phyloP scores from a whole-genome alignment of 2,113 vertebrate genomes.

The Tetrao urogallus region DNA sequence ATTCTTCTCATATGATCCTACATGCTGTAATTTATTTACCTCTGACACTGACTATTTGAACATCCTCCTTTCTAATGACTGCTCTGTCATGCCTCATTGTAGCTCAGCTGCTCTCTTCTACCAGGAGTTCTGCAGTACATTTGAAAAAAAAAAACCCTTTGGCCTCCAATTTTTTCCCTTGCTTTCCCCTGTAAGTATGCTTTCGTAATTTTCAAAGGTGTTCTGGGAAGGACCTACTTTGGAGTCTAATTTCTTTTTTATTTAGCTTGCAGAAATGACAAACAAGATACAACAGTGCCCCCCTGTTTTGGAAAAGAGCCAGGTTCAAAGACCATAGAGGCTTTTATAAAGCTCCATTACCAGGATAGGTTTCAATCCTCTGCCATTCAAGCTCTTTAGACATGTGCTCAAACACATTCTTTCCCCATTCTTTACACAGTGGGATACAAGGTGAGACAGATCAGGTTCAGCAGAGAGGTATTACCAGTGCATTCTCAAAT shows the following conservation, averaged over 20 bases:
- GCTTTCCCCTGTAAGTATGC: not conserved
- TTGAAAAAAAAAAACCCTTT: not conserved
- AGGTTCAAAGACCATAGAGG: not conserved
- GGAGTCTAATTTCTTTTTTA: slow-evolving; percentile 4
- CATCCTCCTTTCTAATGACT: not conserved
- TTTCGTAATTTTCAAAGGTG: slow-evolving; percentile 22
- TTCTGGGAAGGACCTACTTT: not conserved
- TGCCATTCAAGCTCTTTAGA: slow-evolving; percentile 3
- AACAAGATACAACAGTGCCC: not conserved
- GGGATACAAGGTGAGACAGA: slow-evolving; percentile 5
- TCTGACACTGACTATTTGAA: slow-evolving; percentile 4
- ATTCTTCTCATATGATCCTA: not conserved
- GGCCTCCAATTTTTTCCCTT: not conserved
- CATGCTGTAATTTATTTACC: not conserved
- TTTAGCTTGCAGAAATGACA: not conserved
- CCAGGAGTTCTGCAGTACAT: not conserved
- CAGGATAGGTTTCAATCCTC: slow-evolving; percentile 23
- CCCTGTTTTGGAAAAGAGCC: not conserved
- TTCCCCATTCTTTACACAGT: slow-evolving; percentile 3
- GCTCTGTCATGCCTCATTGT: not conserved
- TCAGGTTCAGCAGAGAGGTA: slow-evolving; percentile 27
- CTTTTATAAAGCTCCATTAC: slow-evolving; percentile 30
- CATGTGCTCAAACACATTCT: slow-evolving; percentile 37
- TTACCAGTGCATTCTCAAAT: slow-evolving; percentile 27
- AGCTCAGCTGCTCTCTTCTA: not conserved